These are phyloP conservation scores for Merluccius polli DNA, from an alignment of 2,797 vertebrate genomes.

Conservation along the genomic window DNA sequence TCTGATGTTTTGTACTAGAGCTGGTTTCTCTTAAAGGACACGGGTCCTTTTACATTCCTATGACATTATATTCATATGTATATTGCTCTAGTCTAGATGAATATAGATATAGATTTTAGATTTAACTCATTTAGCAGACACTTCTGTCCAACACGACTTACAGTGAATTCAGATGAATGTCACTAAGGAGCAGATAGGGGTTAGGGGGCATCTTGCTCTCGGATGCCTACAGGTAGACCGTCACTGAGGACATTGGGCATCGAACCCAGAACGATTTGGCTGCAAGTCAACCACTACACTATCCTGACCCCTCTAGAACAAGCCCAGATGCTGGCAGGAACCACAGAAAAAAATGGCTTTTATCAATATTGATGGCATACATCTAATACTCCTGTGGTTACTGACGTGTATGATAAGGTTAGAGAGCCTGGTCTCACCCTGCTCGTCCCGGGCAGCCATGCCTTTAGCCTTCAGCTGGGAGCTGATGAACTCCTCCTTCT, in stretches of 20 bases:
- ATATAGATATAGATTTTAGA: neutral
- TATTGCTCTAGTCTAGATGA: neutral
- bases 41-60: neutral
- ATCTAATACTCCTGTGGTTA: neutral
- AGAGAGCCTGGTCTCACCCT: slow-evolving; percentile 71
- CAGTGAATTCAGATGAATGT: no score
- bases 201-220: neutral
- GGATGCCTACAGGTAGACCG: no score
- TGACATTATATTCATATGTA: neutral
- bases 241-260: no score
- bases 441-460: slow-evolving; percentile 67
- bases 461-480: slow-evolving; percentile 77
- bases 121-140: neutral
- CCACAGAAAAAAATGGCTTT: no score
- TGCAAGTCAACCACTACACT: no score
- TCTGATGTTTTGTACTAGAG: neutral
- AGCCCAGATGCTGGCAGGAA: no score
- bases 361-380: no score
- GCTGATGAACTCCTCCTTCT: slow-evolving; percentile 84
- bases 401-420: neutral
- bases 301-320: no score
- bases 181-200: neutral
- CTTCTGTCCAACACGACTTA: neutral
- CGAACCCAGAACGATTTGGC: no score
- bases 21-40: neutral